phyloP scores from a whole-genome alignment of 2,113 vertebrate genomes.

The Neopipo cinnamomea region DNA sequence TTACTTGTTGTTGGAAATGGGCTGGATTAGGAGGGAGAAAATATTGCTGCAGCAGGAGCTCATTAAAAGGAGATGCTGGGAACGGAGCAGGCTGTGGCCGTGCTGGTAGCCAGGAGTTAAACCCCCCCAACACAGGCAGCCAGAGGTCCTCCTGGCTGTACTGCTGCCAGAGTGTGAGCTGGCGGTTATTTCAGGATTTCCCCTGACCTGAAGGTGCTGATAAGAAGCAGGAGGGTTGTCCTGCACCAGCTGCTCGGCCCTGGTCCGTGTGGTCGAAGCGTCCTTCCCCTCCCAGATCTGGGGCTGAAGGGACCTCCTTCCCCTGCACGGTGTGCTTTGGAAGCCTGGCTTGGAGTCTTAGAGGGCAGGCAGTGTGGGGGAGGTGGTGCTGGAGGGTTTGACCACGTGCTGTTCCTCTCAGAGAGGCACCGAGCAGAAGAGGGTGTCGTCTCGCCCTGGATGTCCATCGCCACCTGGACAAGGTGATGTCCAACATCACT shows the following conservation, averaged over 20 bases:
- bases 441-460: background rate
- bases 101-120: background rate
- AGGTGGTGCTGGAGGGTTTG: background rate
- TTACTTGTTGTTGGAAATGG: background rate
- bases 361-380: background rate
- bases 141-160: background rate
- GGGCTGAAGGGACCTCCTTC: background rate
- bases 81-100: fast-evolving
- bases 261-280: background rate
- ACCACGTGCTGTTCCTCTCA: background rate
- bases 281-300: background rate
- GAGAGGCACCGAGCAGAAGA: background rate
- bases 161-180: background rate
- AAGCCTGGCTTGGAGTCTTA: background rate
- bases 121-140: fast-evolving
- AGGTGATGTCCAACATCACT: background rate
- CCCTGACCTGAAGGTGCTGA: background rate
- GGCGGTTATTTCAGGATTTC: background rate
- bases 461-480: background rate
- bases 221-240: background rate
- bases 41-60: background rate
- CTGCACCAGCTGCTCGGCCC: background rate
- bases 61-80: background rate
- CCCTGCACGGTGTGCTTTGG: fast-evolving
- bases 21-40: background rate